Evolutionary conservation across 2,888 invertebrate genomes (phyloP), one percentile per base, ranked within the genome.

Genomic region (Unio delphinus): DNA sequence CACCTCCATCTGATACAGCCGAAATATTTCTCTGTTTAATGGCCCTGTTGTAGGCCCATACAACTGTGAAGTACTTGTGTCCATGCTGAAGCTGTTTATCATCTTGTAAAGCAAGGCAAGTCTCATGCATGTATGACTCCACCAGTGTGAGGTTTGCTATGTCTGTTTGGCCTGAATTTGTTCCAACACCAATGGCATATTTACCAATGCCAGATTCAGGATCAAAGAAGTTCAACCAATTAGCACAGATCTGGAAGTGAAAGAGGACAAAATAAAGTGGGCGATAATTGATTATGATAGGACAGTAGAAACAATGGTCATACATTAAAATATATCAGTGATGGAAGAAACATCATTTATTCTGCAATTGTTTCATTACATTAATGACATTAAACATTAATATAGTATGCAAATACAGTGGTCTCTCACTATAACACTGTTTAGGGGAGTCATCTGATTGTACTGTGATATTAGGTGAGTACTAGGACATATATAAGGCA

Each of bases 201-300:
- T 73, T 72, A 8, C 71, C 70, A 11, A 85, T 80, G n/a, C 83
- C 82, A 55, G 82, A 82, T 62, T 85, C 78, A 1, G 81, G 78
- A 65, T 85, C 85, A 45, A 72, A 76, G 74, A 85, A 85, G 30
- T 74, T 76, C 54, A 55, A 34, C 83, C 83, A 85, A 67, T 81
- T 83, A n/a, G 75, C 74, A 73, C 84, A 84, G 28, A 83, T 79
- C 83, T 83, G 64, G 2, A 72, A 78, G 55, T 20, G 17, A 68
- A 56, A 57, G n/a, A 58, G 45, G 45, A 45, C 45, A 11, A 45
- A 45, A 45, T 11, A 45, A 15, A 45, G 45, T 2, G 15, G 45
- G 1, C 15, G 11, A 45, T 45, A 15, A 11, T 45, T 45, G 15
- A 11, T 15, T 15, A 45, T 45, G 11, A 45, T 45, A 45, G 15